Base-by-base conservation (phyloP, 1,140 invertebrate species). In the Gonioctena quinquepunctata region DNA sequence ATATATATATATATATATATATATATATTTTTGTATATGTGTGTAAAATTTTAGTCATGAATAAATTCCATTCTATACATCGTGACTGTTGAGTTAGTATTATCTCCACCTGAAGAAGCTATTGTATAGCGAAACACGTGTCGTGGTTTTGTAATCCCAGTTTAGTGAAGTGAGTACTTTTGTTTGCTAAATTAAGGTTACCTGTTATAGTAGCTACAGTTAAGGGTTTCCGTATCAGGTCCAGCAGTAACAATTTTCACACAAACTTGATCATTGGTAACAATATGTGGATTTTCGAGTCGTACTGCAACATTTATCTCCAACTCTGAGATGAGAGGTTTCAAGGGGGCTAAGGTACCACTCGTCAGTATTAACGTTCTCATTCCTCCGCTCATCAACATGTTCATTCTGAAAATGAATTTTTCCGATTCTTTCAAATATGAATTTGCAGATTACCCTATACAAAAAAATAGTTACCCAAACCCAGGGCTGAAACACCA, bases 401-500 rank as follows among this genome's bases (percentile, higher is more conserved):
- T 90, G 76, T 93, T 89, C 92, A 98, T 96, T 22, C 94, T 78
- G 74, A 69, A 82, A 79, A 52, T 60, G 4, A 68, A 28, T 18
- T n/a, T n/a, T n/a, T n/a, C n/a, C n/a, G n/a, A n/a, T n/a, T n/a
- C n/a, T n/a, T n/a, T n/a, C n/a, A n/a, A n/a, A n/a, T n/a, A n/a
- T n/a, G n/a, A n/a, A n/a, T n/a, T n/a, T n/a, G n/a, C n/a, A n/a
- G n/a, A n/a, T n/a, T n/a, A n/a, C n/a, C n/a, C n/a, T n/a, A n/a
- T n/a, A n/a, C n/a, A n/a, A 26, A 33, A 19, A 16, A 27, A 1
- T 61, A 61, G 3, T 84, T 84, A 91, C 89, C 89, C 93, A 86
- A 95, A 94, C 19, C 94, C 95, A 7, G 97, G 94, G 87, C 94
- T 96, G 71, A 99, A 98, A 85, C 97, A 99, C 96, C 97, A 99